Evolutionary conservation across 2,888 invertebrate species (phyloP).

Genomic region (Melolontha melolontha): DNA sequence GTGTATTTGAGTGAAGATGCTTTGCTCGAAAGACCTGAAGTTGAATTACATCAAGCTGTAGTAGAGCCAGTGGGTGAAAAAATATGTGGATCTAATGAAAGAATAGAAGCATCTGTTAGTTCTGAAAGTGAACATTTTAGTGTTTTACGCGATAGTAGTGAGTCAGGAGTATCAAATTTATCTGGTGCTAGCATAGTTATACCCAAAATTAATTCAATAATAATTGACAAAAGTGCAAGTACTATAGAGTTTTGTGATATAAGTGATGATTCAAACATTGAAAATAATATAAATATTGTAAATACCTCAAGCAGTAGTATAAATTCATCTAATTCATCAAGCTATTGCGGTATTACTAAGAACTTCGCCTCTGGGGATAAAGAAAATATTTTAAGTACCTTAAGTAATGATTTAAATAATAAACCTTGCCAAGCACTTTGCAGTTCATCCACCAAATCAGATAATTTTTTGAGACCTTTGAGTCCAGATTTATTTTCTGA

Average conservation of each 20-base stretch:
- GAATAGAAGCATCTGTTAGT: slow-evolving; percentile 36
- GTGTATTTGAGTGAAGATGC: slow-evolving; percentile 61
- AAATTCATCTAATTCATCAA: slow-evolving; percentile 4
- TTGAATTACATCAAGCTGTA: background rate
- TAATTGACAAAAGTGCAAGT: slow-evolving; percentile 17
- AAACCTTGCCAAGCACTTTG: background rate
- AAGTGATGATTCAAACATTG: slow-evolving; percentile 39
- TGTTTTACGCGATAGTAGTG: slow-evolving; percentile 40
- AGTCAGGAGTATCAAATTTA: slow-evolving; percentile 40
- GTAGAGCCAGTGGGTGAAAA: slow-evolving; percentile 1
- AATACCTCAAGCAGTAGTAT: slow-evolving; percentile 21
- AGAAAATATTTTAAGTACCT: slow-evolving; percentile 1
- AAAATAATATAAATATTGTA: slow-evolving; percentile 38
- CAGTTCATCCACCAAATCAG: background rate
- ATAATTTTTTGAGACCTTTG: slow-evolving; percentile 41
- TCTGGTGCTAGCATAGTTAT: slow-evolving; percentile 32
- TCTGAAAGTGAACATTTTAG: slow-evolving; percentile 40
- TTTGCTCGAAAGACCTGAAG: slow-evolving; percentile 58
- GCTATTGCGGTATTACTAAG: background rate
- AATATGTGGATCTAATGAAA: slow-evolving; percentile 21
- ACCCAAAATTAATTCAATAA: slow-evolving; percentile 23
- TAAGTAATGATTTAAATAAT: background rate
- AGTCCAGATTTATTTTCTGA: slow-evolving; percentile 77
- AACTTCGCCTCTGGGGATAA: background rate
- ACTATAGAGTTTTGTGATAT: slow-evolving; percentile 31